Evolutionary conservation across 2,888 invertebrate species (phyloP).

Genomic region (Drosophila cracens): DNA sequence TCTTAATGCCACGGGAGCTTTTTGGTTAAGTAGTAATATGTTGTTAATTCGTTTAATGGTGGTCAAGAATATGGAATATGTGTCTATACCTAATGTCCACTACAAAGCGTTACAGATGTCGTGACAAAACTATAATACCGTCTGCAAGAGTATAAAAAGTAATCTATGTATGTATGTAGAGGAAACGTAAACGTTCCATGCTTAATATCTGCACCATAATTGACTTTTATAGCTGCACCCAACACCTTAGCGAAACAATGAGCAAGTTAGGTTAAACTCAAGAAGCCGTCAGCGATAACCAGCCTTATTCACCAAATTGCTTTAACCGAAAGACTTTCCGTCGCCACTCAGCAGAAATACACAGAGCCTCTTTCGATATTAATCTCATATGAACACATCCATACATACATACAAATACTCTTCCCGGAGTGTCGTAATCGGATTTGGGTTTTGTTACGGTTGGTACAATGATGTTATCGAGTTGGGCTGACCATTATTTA

Average conservation of each 20-base stretch:
- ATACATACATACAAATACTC: slow-evolving; percentile 9
- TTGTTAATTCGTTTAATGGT: neutral
- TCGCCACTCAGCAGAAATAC: slow-evolving; percentile 67
- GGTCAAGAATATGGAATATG: neutral
- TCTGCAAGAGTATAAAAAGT: slow-evolving; percentile 7
- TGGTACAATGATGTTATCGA: neutral
- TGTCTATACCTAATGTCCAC: too few relatives aligned
- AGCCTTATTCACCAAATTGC: slow-evolving; percentile 72
- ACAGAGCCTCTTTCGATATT: slow-evolving; percentile 9
- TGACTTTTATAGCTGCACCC: slow-evolving; percentile 75
- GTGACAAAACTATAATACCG: slow-evolving; percentile 7
- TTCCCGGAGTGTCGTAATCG: slow-evolving; percentile 1
- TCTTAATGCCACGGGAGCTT: neutral
- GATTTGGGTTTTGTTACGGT: neutral
- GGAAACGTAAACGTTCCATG: slow-evolving; percentile 33
- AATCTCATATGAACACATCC: slow-evolving; percentile 3
- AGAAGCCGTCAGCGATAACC: slow-evolving; percentile 73
- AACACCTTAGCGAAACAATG: slow-evolving; percentile 71
- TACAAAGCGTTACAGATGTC: slow-evolving; percentile 4
- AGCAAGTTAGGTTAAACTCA: slow-evolving; percentile 61
- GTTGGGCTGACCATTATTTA: neutral
- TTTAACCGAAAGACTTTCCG: slow-evolving; percentile 76
- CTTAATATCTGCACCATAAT: slow-evolving; percentile 56
- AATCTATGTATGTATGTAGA: slow-evolving; percentile 7
- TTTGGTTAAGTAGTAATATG: neutral